Base-by-base conservation (phyloP, 2,888 invertebrate species). In the Polydrusus cervinus region DNA sequence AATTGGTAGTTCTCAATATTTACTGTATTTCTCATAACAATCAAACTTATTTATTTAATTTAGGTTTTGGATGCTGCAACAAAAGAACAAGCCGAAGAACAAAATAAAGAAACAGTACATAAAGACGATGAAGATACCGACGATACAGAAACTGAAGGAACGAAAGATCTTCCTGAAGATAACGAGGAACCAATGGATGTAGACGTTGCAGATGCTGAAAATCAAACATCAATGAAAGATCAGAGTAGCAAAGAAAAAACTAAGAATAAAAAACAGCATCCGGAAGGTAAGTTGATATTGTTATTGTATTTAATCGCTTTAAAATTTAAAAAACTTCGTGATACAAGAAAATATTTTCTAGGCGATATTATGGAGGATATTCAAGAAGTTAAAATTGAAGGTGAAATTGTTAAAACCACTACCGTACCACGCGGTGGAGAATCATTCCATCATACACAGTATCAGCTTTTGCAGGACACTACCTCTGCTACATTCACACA, bases 51-150 rank as follows among this genome's bases (percentile, higher is more conserved):
- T n/a, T n/a, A n/a, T n/a, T n/a, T n/a, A n/a, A n/a, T 75, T 6
- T 66, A 90, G 90, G 90, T 91, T 1, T 85, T 94, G 78, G 95
- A 95, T 80, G 92, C 92, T 64, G 94, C 94, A 0, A 94, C 94
- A 0, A 92, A 94, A 85, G 96, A 97, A 79, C 97, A 97, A 87
- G 93, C 93, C 45, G 90, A 94, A 80, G 87, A 91, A 79, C 92
- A 93, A 72, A 81, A 83, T 64, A 83, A 85, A 76, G 75, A 92
- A 7, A 90, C 91, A n/a, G 90, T 92, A 74, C 89, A 67, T 11
- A 91, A 51, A 70, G 79, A 80, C 14, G 78, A 80, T 40, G 90
- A 92, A 25, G 91, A 92, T 53, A 89, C 91, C 71, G 89, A 91
- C 45, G 89, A 89, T 5, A 90, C 91, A 10, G 88, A 90, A 61